A percentile compares a stretch with the other conserved stretches of the same genome.
Conservation (phyloP, 1,140 invertebrate genomes). For the Ganaspis sp. region DNA sequence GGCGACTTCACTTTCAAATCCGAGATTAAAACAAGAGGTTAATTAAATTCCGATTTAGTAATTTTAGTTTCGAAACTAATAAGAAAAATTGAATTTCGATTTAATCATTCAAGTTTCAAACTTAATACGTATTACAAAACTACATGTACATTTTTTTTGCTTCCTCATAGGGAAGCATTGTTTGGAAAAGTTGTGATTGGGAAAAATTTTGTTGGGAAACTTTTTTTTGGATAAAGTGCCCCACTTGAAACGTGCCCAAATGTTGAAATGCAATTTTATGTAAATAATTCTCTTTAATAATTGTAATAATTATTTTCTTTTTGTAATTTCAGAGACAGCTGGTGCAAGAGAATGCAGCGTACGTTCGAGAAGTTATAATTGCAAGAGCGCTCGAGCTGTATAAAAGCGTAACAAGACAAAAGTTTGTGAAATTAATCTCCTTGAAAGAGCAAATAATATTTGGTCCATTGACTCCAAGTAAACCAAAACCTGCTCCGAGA, state of each 20-base stretch:
- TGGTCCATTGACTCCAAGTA: conserved; percentile 52
- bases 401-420: conserved; percentile 66
- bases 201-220: too few relatives aligned
- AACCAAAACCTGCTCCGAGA: conserved; percentile 65
- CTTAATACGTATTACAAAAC: too few relatives aligned
- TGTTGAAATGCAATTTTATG: background rate
- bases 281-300: background rate
- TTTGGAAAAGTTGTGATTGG: too few relatives aligned
- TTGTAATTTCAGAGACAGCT: conserved; percentile 65
- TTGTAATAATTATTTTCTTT: too few relatives aligned
- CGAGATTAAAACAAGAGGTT: conserved; percentile 79
- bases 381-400: conserved; percentile 67
- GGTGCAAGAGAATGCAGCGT: conserved; percentile 67
- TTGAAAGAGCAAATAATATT: conserved; percentile 68
- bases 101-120: too few relatives aligned
- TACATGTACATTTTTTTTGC: too few relatives aligned
- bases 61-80: too few relatives aligned
- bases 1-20: conserved; percentile 78
- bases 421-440: conserved; percentile 64
- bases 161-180: too few relatives aligned
- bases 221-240: too few relatives aligned
- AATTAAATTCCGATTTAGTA: background rate
- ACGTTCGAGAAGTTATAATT: conserved; percentile 68
- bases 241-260: too few relatives aligned
- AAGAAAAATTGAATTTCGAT: too few relatives aligned